Base-by-base conservation (phyloP, 1,140 invertebrate genomes). In the Diachasmimorpha longicaudata region DNA sequence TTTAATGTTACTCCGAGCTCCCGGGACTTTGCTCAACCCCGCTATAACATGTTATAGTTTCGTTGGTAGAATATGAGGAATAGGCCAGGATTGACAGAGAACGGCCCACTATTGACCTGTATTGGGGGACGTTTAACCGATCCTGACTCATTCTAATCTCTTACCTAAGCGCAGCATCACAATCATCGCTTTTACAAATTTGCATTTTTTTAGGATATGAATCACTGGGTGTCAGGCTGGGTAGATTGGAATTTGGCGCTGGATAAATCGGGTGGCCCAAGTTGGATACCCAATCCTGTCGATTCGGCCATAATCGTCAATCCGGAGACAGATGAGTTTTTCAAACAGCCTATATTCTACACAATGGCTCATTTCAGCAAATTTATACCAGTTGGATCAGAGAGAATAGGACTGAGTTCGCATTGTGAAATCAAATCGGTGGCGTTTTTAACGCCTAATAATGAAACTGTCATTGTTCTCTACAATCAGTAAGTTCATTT, bases 341-440 rank as follows among this genome's bases (percentile, higher is more conserved):
- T 96, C 81, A 97, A 97, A 83, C 95, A 98, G 79, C 96, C 96
- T 0, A 95, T 95, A 90, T 98, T 92, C 85, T 98, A 98, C 87
- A 93, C 91, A 10, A 89, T 98, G 80, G 95, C 93, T 0, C 97
- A 98, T 87, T 96, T 97, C 79, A 95, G 95, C 42, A 96, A 94
- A 89, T 96, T 96, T 81, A 86, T 97, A 19, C 90, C 91, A 0
- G 89, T 89, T 76, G 90, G 90, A 55, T 95, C 94, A 0, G 76
- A 84, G 25, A 89, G 91, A 70, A 85, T 91, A 72, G 82, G 67
- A 13, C 76, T 79, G 10, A 78, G 23, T 16, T 74, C 68, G 6
- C 74, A n/a, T 9, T 14, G 2, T 14, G 11, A 80, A 52, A 55
- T 91, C 10, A 48, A 86, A 72, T 82, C 66, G n/a, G 36, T 36